Base-by-base conservation (phyloP, 1,140 invertebrate genomes). In the Drosophila yakuba region DNA sequence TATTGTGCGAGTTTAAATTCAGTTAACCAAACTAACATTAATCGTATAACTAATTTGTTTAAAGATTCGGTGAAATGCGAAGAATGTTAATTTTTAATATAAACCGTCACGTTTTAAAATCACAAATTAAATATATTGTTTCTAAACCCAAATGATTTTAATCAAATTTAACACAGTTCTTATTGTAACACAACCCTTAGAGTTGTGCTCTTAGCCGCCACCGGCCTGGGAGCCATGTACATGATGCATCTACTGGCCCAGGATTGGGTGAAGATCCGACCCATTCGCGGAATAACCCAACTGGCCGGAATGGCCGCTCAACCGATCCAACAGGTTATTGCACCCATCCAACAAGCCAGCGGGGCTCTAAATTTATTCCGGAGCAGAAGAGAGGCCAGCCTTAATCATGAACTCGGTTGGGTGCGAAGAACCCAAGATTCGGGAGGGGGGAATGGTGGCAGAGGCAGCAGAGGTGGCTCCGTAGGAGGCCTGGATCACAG, bases 191-290 rank as follows among this genome's bases (percentile, higher is more conserved):
- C 32, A 0, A 7, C 3, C 28, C 28, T 0, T 8, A 89, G 92
- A 45, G 28, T 93, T 2, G 48, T 93, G 3, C 23, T 93, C 2
- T 58, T 93, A 71, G 91, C 91, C 6, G 92, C 72, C 14, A 92
- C 93, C 73, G 93, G 93, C 1, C 62, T 93, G 4, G 91, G 85
- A 10, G 93, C 93, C 11, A 85, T 93, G 82, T 93, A 93, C 61
- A 92, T 93, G 86, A 77, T 93, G 62, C 93, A 93, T 77, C 80
- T 93, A 36, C 74, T 93, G 32, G 93, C 93, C 0, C 91, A 93
- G 68, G 93, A 93, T 60, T 93, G 90, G 79, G 92, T 90, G 50
- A 93, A 92, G 62, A 93, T 93, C 52, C 76, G 91, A 4, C 91
- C 90, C 3, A 80, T 92, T 32, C 85, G 82, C 0, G 74, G 74